phyloP scores from a whole-genome alignment of 2,888 invertebrate species.

The Perithous albicinctus region DNA sequence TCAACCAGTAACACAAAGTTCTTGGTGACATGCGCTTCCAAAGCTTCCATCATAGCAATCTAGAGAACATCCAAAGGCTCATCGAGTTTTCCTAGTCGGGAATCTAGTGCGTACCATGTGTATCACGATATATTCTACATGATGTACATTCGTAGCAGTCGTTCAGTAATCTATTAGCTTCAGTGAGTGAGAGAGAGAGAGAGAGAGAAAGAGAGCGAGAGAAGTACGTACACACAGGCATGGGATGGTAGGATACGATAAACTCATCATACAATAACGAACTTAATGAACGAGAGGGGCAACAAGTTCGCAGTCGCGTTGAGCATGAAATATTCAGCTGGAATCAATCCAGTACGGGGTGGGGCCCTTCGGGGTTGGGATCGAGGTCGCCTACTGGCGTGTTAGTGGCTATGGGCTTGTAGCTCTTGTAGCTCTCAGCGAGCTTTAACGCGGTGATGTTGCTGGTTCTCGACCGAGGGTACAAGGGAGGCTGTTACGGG shows the following conservation, averaged over 20 bases:
- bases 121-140: no score
- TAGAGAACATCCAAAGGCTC: not conserved
- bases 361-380: slow-evolving; percentile 71
- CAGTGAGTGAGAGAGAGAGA: no score
- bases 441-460: slow-evolving; percentile 16
- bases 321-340: slow-evolving; percentile 83
- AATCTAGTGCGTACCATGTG: not conserved
- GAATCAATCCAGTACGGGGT: slow-evolving; percentile 82
- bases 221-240: no score
- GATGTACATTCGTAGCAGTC: not conserved
- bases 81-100: slow-evolving; percentile 21
- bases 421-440: slow-evolving; percentile 11
- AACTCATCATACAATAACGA: slow-evolving; percentile 78
- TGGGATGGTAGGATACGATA: slow-evolving; percentile 70
- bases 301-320: slow-evolving; percentile 78
- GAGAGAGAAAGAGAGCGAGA: no score
- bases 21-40: not conserved
- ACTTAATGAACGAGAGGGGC: slow-evolving; percentile 78
- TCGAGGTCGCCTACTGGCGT: slow-evolving; percentile 55
- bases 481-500: slow-evolving; percentile 56
- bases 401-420: slow-evolving; percentile 11
- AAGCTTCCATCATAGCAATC: not conserved
- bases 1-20: slow-evolving; percentile 7
- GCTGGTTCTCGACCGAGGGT: slow-evolving; percentile 22
- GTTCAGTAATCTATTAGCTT: not conserved